Base-by-base conservation (phyloP, 1,140 invertebrate genomes). In the Diorhabda carinulata region DNA sequence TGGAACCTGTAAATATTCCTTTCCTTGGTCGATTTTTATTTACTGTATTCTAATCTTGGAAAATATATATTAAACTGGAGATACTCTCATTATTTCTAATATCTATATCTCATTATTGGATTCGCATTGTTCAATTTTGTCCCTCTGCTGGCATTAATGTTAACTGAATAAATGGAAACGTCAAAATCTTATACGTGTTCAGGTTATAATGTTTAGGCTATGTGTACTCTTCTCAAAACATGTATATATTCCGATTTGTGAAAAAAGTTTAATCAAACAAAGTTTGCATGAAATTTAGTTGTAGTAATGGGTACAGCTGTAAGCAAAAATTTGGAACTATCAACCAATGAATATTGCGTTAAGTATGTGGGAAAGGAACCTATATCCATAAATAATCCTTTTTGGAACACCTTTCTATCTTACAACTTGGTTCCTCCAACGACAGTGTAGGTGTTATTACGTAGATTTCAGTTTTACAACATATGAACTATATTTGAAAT, bases 341-440 rank as follows among this genome's bases (percentile, higher is more conserved):
- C 89, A 58, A 86, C 87, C 66, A 98, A 98, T 85, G 89, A 92
- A 73, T 89, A 92, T 77, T 82, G 98, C 44, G 84, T 87, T 65
- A 85, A 86, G 64, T 93, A 98, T 79, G 90, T 91, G 70, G 89
- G 92, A 0, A 87, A 87, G 60, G 89, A 94, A 71, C 79, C 89
- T 8, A 92, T 98, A 75, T 86, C 89, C n/a, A 85, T 88, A 41
- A 95, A 96, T 83, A 93, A 97, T 84, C 89, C 91, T 7, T 98
- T 96, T 81, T 99, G 97, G 97, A 95, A 95, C 79, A 89, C 91
- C 72, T 86, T 98, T 64, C 83, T 99, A 8, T 93, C 96, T 1
- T 98, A 96, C 74, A 94, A 96, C 75, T 91, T 98, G 72, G 87
- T 87, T 59, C 86, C 92, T 67, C 91, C 92, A 3, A 84, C 85